phyloP scores from a whole-genome alignment of 2,113 vertebrate species.

The Pavo muticus region DNA sequence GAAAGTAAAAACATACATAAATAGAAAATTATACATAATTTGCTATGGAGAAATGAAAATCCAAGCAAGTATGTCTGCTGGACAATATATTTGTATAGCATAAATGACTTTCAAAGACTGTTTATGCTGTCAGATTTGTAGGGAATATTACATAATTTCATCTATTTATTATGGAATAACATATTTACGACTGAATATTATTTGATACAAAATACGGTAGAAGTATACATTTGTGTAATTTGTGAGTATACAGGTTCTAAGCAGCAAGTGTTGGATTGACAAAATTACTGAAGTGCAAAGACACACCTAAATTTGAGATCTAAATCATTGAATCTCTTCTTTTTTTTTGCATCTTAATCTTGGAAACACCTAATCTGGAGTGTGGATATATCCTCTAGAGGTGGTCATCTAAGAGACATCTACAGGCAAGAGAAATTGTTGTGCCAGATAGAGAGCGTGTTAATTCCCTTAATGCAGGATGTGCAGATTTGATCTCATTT shows the following conservation, averaged over 20 bases:
- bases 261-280: neutral
- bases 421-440: neutral
- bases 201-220: neutral
- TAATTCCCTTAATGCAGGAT: rapidly evolving
- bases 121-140: neutral
- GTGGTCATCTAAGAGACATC: neutral
- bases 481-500: neutral
- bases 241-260: neutral
- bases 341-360: neutral
- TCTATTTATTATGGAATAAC: neutral
- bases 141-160: no score
- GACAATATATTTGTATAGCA: neutral
- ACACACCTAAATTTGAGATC: neutral
- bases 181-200: neutral
- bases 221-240: neutral
- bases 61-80: neutral
- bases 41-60: neutral
- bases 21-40: neutral
- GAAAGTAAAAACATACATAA: neutral
- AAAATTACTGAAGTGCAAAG: neutral
- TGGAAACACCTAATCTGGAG: neutral
- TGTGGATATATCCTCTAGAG: neutral
- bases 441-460: neutral
- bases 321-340: neutral
- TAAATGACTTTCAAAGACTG: neutral